Evolutionary conservation across 30 jellyfish, hydroid and myxozoan species (phyloP).

Genomic region (Cassiopea andromeda): DNA sequence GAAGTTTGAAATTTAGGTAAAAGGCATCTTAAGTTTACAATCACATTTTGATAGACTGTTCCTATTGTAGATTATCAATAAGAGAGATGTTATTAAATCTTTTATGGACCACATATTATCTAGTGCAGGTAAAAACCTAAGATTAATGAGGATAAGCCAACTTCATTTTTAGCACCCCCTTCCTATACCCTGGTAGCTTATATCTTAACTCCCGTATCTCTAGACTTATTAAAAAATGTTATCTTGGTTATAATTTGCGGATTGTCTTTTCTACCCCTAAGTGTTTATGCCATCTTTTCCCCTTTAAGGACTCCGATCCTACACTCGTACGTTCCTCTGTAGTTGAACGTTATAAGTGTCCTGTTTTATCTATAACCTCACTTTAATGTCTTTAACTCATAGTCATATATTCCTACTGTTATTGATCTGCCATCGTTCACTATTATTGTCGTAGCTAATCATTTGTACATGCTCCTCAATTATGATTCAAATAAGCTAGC

Average conservation of each 20-base stretch:
- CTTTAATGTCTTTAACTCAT: too few species aligned
- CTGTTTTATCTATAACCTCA: too few species aligned
- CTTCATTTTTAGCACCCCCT: not conserved
- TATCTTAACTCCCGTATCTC: not conserved
- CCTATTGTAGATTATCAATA: too few species aligned
- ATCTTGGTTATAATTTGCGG: not conserved
- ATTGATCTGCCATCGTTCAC: too few species aligned
- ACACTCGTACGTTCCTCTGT: conserved; percentile 1
- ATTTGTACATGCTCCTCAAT: too few species aligned
- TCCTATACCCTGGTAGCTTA: conserved; percentile 1
- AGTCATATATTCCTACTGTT: too few species aligned
- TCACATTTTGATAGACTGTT: too few species aligned
- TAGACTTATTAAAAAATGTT: conserved; percentile 1
- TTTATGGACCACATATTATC: not conserved
- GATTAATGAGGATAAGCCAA: not conserved
- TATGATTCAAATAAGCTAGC: too few species aligned
- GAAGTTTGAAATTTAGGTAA: too few species aligned
- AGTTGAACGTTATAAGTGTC: not conserved
- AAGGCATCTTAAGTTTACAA: too few species aligned
- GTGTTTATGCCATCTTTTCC: not conserved
- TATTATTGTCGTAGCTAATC: too few species aligned
- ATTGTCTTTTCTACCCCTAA: not conserved
- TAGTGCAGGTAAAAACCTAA: not conserved
- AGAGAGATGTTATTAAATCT: not conserved
- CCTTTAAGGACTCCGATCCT: conserved; percentile 1